Base-by-base conservation (phyloP, 2,797 vertebrate species). In the Nyctibius grandis region DNA sequence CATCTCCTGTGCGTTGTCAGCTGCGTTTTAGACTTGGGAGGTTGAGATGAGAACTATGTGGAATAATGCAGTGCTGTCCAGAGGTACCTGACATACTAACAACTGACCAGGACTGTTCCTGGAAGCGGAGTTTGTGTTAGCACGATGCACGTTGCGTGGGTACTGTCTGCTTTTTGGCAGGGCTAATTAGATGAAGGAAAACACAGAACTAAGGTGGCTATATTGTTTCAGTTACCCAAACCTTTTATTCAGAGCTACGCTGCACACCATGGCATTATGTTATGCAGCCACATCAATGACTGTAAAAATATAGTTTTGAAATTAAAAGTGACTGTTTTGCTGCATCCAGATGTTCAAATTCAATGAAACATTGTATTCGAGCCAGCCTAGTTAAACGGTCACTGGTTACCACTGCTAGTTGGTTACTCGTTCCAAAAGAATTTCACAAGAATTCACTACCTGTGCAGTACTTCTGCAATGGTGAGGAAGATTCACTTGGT, bases 81-180 rank as follows among this genome's bases (percentile, higher is more conserved):
- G 48, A 57, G 42, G 28, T 61, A 8, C 47, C 17, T 31, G 63
- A 8, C 42, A 6, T 10, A 3, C 26, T 36, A 16, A 26, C 45
- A 31, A 4, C 13, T 31, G 36, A 5, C 12, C 6, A 0, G 29
- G 67, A 15, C 40, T 20, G 6, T 12, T 79, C 13, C 34, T n/a
- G 42, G n/a, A 26, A 51, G 31, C 2, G 0, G 4, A 57, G 56
- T 23, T 45, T n/a, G 31, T 53, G 44, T 47, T 36, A 42, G 56
- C 11, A 4, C 3, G 8, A 29, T 29, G 23, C 60, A 17, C 1
- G 26, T 13, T 83, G 28, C 2, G 0, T 29, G 38, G 10, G 7
- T 29, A 9, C 31, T 60, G 34, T 61, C 54, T n/a, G 19, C 54
- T 61, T 59, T 50, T 48, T 44, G 34, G 8, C 40, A 36, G 17